A percentile compares a stretch with the other conserved stretches of the same genome.
Conservation (phyloP, 2,888 invertebrate genomes). For the Sesamia inferens region DNA sequence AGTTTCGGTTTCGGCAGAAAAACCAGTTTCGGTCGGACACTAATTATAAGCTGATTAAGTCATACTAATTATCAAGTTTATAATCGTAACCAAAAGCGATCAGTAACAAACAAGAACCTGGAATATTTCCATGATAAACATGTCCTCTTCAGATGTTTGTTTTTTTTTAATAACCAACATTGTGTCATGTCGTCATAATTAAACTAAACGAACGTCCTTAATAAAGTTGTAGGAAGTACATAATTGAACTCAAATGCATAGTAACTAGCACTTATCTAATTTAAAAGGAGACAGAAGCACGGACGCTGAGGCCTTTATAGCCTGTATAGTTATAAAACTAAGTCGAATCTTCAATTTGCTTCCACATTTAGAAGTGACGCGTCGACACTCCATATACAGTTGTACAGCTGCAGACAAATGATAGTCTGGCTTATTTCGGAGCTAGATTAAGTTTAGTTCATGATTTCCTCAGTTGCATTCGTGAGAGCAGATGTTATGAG, state of each 20-base stretch:
- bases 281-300: conserved; percentile 60
- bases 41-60: too few relatives aligned
- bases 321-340: conserved; percentile 3
- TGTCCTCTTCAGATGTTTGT: conserved; percentile 4
- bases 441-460: conserved; percentile 48
- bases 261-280: conserved; percentile 67
- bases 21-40: too few relatives aligned
- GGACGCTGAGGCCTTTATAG: conserved; percentile 45
- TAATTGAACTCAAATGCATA: conserved; percentile 54
- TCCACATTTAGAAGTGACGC: conserved; percentile 48
- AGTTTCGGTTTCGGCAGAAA: too few relatives aligned
- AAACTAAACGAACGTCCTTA: conserved; percentile 35
- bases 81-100: neutral
- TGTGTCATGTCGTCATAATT: conserved; percentile 50
- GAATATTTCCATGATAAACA: neutral
- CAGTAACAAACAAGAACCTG: neutral
- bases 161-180: conserved; percentile 42
- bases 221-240: conserved; percentile 59
- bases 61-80: neutral
- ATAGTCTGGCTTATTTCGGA: conserved; percentile 45
- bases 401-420: conserved; percentile 47
- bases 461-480: conserved; percentile 35
- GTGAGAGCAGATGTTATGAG: conserved; percentile 19
- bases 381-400: conserved; percentile 42
- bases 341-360: conserved; percentile 36